Evolutionary conservation across 2,113 vertebrate genomes (phyloP).

Genomic region (Todiramphus chloris): DNA sequence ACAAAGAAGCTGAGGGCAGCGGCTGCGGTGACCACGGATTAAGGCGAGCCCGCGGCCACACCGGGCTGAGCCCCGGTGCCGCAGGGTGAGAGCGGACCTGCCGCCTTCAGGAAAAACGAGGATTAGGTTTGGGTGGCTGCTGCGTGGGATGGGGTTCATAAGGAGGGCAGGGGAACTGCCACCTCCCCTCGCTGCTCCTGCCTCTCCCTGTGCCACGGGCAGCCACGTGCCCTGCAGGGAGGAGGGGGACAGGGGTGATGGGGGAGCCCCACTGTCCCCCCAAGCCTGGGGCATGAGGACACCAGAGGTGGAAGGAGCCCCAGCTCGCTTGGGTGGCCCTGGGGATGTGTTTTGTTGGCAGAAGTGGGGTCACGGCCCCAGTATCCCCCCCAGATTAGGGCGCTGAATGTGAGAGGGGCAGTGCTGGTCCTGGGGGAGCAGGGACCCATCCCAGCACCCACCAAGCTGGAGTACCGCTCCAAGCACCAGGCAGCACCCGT

Average conservation of each 20-base stretch:
- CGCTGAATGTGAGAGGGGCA: background rate
- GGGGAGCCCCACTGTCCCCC: background rate
- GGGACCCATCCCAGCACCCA: background rate
- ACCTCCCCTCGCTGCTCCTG: background rate
- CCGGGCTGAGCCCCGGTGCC: background rate
- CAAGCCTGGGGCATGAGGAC: accelerated
- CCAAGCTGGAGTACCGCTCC: accelerated
- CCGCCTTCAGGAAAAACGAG: background rate
- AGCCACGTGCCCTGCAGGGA: accelerated
- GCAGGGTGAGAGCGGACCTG: background rate
- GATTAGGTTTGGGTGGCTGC: background rate
- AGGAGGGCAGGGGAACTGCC: background rate
- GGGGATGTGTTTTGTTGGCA: background rate
- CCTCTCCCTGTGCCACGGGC: accelerated
- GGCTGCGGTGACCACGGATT: background rate
- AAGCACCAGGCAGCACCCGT: background rate
- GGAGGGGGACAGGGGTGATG: background rate
- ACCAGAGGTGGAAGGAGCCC: background rate
- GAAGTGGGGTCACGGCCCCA: background rate
- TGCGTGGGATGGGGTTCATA: background rate
- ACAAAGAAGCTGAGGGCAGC: background rate
- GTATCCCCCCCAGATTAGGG: background rate
- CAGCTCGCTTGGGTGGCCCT: accelerated
- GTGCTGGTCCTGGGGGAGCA: accelerated
- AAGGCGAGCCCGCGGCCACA: background rate